Evolutionary conservation across 2,113 vertebrate species (phyloP), one percentile per base, ranked within the genome.

Genomic region (Actenoides hombroni): DNA sequence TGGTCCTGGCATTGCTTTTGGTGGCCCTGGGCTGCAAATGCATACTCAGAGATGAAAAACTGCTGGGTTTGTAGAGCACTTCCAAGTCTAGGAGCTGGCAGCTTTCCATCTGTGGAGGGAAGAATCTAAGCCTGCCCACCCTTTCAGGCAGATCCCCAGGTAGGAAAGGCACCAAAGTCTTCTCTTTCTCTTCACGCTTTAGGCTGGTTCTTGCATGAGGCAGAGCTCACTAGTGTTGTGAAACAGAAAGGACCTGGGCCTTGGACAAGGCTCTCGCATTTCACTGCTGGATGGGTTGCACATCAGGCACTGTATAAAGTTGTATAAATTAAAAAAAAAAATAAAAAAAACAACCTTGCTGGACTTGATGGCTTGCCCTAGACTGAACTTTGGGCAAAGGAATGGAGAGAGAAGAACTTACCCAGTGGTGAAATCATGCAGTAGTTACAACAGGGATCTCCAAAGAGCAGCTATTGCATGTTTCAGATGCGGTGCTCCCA

Each of bases 31-130:
- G 14, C 13, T 57, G 26, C 37, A 25, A 71, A 6, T 1, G 6
- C 16, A 6, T 8, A 7, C 0, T 3, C 26, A 44, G 74, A 24
- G 14, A 29, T 0, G 1, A 23, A 59, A 23, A 28, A 39, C 44
- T 21, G 15, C 19, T 53, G 75, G 39, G 20, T 74, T 12, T 80
- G 59, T n/a, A 15, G 39, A 46, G n/a, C 13, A 4, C n/a, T 46
- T 33, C 33, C 20, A 59, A 53, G 67, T 8, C 37, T 4, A n/a
- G 68, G 53, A 60, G 33, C n/a, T 13, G 39, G 16, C 16, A 31
- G 28, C 7, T 73, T 24, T 18, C 28, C 21, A 13, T 10, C 21
- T 5, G 26, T n/a, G 65, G 23, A 26, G 20, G 48, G 13, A 37
- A 49, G 37, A 71, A 35, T 25, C 19, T 25, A 29, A 4, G 7